Conservation (phyloP, 2,888 invertebrate species). For the Reticulitermes lucifugus region DNA sequence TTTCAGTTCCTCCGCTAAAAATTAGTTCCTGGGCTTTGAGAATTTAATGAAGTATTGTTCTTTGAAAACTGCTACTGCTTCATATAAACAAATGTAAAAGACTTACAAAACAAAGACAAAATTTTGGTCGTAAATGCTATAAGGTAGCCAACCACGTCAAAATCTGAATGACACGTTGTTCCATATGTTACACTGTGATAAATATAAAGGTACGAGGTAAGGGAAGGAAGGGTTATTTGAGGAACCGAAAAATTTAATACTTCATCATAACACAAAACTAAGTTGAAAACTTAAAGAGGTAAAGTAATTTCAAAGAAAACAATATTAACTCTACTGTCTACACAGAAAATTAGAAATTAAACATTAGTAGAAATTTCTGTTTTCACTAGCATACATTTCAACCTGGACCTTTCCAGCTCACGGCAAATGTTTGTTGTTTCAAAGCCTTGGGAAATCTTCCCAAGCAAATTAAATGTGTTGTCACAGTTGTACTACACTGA, state of each 20-base stretch:
- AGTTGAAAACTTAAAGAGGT: background rate
- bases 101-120: background rate
- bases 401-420: background rate
- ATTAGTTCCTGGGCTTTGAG: background rate
- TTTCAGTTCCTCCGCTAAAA: background rate
- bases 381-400: constrained; percentile 33
- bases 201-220: background rate
- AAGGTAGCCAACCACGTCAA: background rate
- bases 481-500: constrained; percentile 30
- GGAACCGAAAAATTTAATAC: background rate
- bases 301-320: constrained; percentile 21
- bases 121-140: background rate
- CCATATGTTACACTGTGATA: background rate
- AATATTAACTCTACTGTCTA: constrained; percentile 26
- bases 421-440: constrained; percentile 21
- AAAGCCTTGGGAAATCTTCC: constrained; percentile 40
- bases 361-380: constrained; percentile 26
- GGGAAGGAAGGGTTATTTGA: background rate
- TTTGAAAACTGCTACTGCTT: too few species aligned
- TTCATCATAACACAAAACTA: background rate
- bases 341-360: constrained; percentile 41
- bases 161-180: background rate
- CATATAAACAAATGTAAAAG: background rate
- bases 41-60: background rate
- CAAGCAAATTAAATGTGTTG: constrained; percentile 43